Evolutionary conservation across 2,113 vertebrate genomes (phyloP).

Genomic region (Plecturocebus donacophilus): DNA sequence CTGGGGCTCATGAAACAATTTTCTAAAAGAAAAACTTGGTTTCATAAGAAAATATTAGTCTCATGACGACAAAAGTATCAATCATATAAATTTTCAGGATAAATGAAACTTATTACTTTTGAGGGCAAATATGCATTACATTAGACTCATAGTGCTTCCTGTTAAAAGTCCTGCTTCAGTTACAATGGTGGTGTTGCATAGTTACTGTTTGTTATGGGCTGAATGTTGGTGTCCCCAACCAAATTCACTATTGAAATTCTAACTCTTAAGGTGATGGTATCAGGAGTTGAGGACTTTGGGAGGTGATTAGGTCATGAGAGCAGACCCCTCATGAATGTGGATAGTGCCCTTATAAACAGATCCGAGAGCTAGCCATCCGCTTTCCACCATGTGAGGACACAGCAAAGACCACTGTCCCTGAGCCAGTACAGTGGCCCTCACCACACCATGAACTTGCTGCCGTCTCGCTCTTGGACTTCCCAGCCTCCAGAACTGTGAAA

Average conservation of each 20-base stretch:
- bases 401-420: background rate
- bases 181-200: background rate
- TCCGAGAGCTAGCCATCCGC: fast-evolving
- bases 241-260: background rate
- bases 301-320: background rate
- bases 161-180: background rate
- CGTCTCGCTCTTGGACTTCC: background rate
- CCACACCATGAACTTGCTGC: background rate
- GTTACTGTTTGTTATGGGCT: background rate
- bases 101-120: background rate
- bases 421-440: background rate
- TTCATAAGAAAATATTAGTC: background rate
- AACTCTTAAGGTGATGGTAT: background rate
- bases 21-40: background rate
- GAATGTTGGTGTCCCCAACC: background rate
- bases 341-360: background rate
- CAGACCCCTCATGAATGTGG: no score
- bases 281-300: background rate
- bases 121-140: background rate
- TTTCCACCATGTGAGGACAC: background rate
- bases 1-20: background rate
- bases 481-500: background rate
- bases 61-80: background rate
- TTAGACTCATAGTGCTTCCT: background rate
- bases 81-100: background rate